phyloP scores from a whole-genome alignment of 2,888 invertebrate genomes.

The Pyrocoelia pectoralis region DNA sequence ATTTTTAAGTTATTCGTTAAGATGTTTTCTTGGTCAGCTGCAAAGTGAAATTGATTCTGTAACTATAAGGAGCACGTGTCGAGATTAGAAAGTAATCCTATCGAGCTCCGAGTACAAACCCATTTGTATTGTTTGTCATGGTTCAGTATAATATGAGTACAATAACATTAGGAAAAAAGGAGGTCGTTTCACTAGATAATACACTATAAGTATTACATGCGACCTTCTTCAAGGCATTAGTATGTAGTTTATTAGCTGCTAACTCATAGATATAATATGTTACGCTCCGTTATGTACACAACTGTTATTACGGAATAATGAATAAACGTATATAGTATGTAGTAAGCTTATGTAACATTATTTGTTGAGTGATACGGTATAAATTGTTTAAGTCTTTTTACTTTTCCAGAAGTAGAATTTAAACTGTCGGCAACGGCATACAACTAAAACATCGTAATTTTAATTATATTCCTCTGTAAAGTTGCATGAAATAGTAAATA shows the following conservation, averaged over 20 bases:
- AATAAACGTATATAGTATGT: neutral
- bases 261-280: neutral
- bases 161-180: neutral
- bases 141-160: too few species aligned
- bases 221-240: conserved; percentile 1
- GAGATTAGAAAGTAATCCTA: neutral
- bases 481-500: too few species aligned
- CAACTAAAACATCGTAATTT: too few species aligned
- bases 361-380: too few species aligned
- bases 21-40: neutral
- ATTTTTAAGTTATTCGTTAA: too few species aligned
- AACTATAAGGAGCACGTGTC: neutral
- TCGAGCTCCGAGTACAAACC: neutral
- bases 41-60: neutral
- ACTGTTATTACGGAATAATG: conserved; percentile 1
- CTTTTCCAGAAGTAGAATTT: too few species aligned
- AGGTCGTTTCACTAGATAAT: neutral
- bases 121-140: neutral
- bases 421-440: too few species aligned
- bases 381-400: too few species aligned
- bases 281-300: neutral
- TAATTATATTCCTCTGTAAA: too few species aligned
- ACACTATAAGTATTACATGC: neutral
- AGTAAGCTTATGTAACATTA: too few species aligned
- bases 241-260: neutral